Evolutionary conservation across 1,140 invertebrate species (phyloP).

Genomic region (Ladona fulva): DNA sequence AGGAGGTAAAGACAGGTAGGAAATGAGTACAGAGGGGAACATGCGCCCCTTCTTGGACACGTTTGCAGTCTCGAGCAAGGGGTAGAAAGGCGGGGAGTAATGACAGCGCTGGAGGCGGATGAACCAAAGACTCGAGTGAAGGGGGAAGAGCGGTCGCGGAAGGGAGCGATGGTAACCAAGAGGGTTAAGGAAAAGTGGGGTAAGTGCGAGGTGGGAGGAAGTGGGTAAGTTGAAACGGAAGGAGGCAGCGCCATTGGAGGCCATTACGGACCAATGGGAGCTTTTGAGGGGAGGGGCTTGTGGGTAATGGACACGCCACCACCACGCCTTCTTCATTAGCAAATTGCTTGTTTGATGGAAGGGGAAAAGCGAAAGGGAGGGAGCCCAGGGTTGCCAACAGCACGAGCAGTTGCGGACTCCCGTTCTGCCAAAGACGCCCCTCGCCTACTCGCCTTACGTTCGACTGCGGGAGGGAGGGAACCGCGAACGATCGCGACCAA

Average conservation of each 20-base stretch:
- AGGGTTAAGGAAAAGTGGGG: neutral
- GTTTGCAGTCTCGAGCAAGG: too few species aligned
- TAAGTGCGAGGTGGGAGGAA: neutral
- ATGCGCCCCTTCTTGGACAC: too few species aligned
- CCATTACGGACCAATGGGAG: neutral
- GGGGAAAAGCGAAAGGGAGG: neutral
- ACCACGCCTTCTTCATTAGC: slow-evolving; percentile 2
- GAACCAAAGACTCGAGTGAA: too few species aligned
- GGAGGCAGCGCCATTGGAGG: neutral
- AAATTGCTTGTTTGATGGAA: neutral
- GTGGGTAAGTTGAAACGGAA: neutral
- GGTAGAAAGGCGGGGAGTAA: too few species aligned
- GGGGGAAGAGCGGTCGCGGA: too few species aligned
- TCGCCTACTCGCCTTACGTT: neutral
- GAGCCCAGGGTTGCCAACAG: neutral
- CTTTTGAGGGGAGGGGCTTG: neutral
- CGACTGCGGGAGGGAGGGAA: too few species aligned
- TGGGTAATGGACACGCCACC: neutral
- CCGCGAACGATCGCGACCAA: too few species aligned
- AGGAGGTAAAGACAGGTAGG: too few species aligned
- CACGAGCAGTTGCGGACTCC: neutral
- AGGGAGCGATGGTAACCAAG: too few species aligned
- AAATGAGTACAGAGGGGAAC: too few species aligned
- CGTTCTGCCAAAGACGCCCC: neutral
- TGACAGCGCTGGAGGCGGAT: too few species aligned